Base-by-base conservation (phyloP, 1,140 invertebrate species). In the Tetramorium simillimum region DNA sequence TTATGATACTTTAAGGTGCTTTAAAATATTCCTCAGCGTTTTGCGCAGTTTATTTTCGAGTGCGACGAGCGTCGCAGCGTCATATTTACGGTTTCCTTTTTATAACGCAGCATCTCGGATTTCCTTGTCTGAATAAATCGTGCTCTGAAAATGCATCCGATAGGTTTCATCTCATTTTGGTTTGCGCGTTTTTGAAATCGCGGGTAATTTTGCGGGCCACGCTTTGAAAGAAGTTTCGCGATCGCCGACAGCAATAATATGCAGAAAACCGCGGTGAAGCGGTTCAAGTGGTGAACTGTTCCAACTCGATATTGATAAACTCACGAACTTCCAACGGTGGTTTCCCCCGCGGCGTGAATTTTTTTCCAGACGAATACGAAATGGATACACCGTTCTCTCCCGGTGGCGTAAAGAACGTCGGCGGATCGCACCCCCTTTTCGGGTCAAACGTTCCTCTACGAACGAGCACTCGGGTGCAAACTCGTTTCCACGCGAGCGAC, bases 401-500 rank as follows among this genome's bases (percentile, higher is more conserved):
- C 85, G 12, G 21, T 78, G 9, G 65, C 28, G 80, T 56, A 76
- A 56, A 69, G 75, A 80, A 86, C 88, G 85, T n/a, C 65, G 88
- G 60, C 67, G 88, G 84, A 85, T 73, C 72, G 85, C 46, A 85
- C 65, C 73, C 76, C 76, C 56, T 84, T 86, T 86, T 91, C 91
- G 88, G 90, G 89, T 91, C 89, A 88, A 86, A 86, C 90, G 90
- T 88, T 89, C 70, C 88, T 86, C 78, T 67, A 18, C 58, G 80
- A 81, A 69, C 80, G 46, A 90, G 65, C 85, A 75, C 85, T 87
- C 73, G 77, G 85, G 63, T 75, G 70, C 73, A 81, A 89, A 86
- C 82, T 88, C 78, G 88, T 87, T 87, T 91, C 89, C 86, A 73
- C 86, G 86, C 76, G 86, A 86, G 69, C 82, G 86, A 69, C 87